Base-by-base conservation (phyloP, 1,140 invertebrate species). In the Drosophila orosa region DNA sequence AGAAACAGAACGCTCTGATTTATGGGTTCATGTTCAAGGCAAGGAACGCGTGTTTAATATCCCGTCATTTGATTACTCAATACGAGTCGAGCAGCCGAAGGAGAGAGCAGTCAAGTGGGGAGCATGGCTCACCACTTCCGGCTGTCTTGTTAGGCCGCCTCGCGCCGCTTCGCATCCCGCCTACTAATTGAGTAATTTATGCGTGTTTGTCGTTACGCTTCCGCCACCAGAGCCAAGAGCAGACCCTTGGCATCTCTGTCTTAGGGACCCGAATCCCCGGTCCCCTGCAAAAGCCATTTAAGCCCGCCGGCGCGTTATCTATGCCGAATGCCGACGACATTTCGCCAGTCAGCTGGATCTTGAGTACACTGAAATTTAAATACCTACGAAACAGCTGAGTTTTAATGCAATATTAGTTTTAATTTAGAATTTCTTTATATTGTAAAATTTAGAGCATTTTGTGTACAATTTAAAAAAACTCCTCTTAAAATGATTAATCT, bases 151-250 rank as follows among this genome's bases (percentile, higher is more conserved):
- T 75, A 59, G 74, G 48, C 60, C 56, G 65, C 80, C 56, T 42
- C 48, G 56, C 73, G 25, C 42, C 61, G 58, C 68, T 22, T 47
- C 62, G 71, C 76, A 80, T 77, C 73, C 72, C 74, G 84, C 72
- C 84, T 80, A 67, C 80, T 87, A 87, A 87, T 87, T 87, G 84
- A 89, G 84, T 84, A 89, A 87, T 87, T 89, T 87, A 87, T 87
- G 84, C 84, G 84, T 74, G 77, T 80, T 89, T 84, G 82, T 79
- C 58, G 74, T 55, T 67, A 68, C 58, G 76, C 54, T 80, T 84
- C 77, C 77, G 81, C 69, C 78, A 63, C 60, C 71, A 54, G 29
- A 65, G 47, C 39, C 31, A 33, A 29, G 31, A 17, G 31, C 17
- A 54, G 29, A 42, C 40, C 62, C 58, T 50, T 63, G 42, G 58